These are phyloP conservation scores for Monomorium pharaonis DNA, from an alignment of 1,140 invertebrate species.

Conservation along the genomic window DNA sequence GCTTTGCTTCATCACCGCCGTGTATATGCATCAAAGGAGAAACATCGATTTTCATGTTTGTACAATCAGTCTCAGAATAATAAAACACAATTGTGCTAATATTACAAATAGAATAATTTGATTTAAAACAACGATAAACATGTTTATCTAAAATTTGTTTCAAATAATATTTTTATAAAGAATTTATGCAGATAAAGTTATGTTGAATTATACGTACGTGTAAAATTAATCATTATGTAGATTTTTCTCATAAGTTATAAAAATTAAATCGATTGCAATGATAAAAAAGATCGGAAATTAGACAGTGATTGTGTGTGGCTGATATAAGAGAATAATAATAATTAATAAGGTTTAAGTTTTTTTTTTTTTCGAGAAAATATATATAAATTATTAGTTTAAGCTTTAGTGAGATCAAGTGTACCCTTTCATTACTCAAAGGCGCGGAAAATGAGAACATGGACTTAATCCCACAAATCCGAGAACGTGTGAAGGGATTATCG, in stretches of 20 bases:
- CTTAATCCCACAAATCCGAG: slow-evolving; percentile 46
- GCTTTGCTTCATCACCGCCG: background rate
- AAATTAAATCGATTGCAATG: background rate
- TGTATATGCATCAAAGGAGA: background rate
- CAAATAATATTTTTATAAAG: background rate
- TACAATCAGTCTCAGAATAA: background rate
- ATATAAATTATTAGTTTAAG: slow-evolving; percentile 16
- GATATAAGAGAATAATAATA: background rate
- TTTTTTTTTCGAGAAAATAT: background rate
- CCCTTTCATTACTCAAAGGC: slow-evolving; percentile 32
- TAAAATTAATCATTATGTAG: background rate
- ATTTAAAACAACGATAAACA: background rate
- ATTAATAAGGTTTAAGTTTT: background rate
- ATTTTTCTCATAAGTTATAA: background rate
- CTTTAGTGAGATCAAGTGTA: background rate
- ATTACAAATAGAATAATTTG: background rate
- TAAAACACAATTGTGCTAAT: background rate
- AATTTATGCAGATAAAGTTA: background rate
- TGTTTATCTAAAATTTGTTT: too few relatives aligned
- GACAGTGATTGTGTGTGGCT: background rate
- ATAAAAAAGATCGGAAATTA: background rate
- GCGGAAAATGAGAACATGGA: slow-evolving; percentile 27
- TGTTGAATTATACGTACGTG: background rate
- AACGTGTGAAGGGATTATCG: slow-evolving; percentile 39
- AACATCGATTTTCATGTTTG: slow-evolving; percentile 13